phyloP scores from a whole-genome alignment of 2,797 vertebrate species.

The Chelonia mydas region DNA sequence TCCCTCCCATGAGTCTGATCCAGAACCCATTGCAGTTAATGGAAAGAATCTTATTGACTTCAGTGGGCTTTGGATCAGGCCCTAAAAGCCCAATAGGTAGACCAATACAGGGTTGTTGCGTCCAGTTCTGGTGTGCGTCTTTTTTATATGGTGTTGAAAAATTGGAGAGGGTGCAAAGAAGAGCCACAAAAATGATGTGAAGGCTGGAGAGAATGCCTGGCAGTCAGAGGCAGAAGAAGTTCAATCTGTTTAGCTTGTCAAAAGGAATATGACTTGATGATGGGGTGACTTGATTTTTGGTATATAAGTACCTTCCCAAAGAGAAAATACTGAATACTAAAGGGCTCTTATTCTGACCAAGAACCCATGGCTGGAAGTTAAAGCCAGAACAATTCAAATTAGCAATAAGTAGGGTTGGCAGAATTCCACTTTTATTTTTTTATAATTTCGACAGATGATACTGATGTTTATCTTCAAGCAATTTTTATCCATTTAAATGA shows the following conservation, averaged over 20 bases:
- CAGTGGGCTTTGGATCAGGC: not conserved
- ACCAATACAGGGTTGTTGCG: not conserved
- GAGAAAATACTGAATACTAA: conserved; percentile 42
- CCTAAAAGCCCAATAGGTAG: not conserved
- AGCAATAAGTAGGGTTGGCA: not conserved
- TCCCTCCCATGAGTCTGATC: not conserved
- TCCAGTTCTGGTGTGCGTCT: too few relatives aligned
- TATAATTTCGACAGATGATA: too few relatives aligned
- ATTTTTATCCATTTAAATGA: too few relatives aligned
- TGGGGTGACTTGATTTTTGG: not conserved
- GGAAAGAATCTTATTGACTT: not conserved
- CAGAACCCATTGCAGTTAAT: not conserved
- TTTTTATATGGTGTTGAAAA: not conserved
- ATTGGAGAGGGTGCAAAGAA: not conserved
- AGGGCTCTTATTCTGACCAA: conserved; percentile 30
- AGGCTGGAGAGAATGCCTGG: not conserved
- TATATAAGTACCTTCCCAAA: not conserved
- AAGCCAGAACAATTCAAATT: not conserved
- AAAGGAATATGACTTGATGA: not conserved
- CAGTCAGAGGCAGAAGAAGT: not conserved
- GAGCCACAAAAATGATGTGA: not conserved
- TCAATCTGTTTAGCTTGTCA: not conserved
- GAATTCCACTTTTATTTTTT: too few relatives aligned
- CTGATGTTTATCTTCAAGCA: too few relatives aligned
- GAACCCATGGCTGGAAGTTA: not conserved